Conservation (phyloP, 2,888 invertebrate species). For the Sphecodes monilicornis region DNA sequence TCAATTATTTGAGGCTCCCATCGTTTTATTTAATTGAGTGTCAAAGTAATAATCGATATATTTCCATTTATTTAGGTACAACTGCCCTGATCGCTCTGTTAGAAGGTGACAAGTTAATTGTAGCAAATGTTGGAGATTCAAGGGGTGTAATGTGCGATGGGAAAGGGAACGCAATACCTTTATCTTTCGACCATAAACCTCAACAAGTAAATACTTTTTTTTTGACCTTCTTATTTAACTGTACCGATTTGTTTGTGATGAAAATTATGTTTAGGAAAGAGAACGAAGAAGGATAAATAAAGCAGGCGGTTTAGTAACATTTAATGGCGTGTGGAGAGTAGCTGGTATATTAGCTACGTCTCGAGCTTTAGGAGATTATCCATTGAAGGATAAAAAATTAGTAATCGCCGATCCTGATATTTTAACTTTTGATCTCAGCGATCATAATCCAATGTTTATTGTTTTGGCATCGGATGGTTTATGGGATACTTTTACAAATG, state of each 20-base stretch:
- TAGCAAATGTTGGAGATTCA: slow-evolving; percentile 98
- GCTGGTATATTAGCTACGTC: slow-evolving; percentile 98
- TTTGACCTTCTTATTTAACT: not conserved
- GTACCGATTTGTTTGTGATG: not conserved
- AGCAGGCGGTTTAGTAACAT: slow-evolving; percentile 97
- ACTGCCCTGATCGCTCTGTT: slow-evolving; percentile 96
- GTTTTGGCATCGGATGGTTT: slow-evolving; percentile 97
- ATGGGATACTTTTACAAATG: slow-evolving; percentile 98
- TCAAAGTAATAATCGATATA: slow-evolving; percentile 15
- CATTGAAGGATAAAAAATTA: slow-evolving; percentile 96
- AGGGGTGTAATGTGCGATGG: slow-evolving; percentile 97
- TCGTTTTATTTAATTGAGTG: slow-evolving; percentile 8
- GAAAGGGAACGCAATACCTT: slow-evolving; percentile 94
- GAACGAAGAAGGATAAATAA: slow-evolving; percentile 96
- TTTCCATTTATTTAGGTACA: slow-evolving; percentile 88
- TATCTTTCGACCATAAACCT: slow-evolving; percentile 98
- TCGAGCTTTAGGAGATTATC: slow-evolving; percentile 97
- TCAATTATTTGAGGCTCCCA: slow-evolving; percentile 15
- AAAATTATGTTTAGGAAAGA: slow-evolving; percentile 87
- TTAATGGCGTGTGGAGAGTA: slow-evolving; percentile 98
- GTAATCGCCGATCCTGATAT: slow-evolving; percentile 98
- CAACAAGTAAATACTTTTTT: slow-evolving; percentile 89
- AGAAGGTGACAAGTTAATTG: slow-evolving; percentile 92
- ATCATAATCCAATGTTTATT: slow-evolving; percentile 95
- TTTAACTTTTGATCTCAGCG: slow-evolving; percentile 94